These are phyloP conservation scores for Acromyrmex charruanus DNA, from an alignment of 1,140 invertebrate genomes.

Conservation along the genomic window DNA sequence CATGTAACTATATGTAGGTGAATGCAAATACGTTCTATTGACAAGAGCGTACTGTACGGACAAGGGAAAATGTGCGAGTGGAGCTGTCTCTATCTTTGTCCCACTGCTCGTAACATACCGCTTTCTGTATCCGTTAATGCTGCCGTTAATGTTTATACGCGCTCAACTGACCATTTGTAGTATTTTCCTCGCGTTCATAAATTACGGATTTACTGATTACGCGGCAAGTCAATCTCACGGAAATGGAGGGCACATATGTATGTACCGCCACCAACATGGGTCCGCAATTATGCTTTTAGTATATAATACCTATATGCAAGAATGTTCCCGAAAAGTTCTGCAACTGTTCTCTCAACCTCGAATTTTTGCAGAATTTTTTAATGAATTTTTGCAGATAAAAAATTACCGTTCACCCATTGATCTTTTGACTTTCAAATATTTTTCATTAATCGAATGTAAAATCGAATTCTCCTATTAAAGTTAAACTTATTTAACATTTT, in stretches of 20 bases:
- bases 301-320: background rate
- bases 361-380: background rate
- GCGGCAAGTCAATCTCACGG: constrained; percentile 22
- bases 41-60: constrained; percentile 10
- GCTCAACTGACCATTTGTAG: constrained; percentile 38
- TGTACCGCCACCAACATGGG: background rate
- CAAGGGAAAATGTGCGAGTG: constrained; percentile 15
- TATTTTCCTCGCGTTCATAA: constrained; percentile 51
- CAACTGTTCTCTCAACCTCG: background rate
- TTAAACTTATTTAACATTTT: background rate
- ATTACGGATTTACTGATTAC: constrained; percentile 58
- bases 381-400: background rate
- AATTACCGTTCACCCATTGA: background rate
- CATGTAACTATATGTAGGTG: constrained; percentile 6
- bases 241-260: constrained; percentile 24
- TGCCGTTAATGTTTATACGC: constrained; percentile 46
- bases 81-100: background rate
- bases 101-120: background rate
- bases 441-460: background rate
- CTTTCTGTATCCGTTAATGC: background rate
- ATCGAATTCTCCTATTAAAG: background rate
- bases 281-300: constrained; percentile 3
- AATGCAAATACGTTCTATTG: constrained; percentile 53
- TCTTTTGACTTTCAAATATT: background rate
- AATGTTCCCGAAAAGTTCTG: background rate